Base-by-base conservation (phyloP, 2,113 vertebrate genomes). In the Scortum barcoo region DNA sequence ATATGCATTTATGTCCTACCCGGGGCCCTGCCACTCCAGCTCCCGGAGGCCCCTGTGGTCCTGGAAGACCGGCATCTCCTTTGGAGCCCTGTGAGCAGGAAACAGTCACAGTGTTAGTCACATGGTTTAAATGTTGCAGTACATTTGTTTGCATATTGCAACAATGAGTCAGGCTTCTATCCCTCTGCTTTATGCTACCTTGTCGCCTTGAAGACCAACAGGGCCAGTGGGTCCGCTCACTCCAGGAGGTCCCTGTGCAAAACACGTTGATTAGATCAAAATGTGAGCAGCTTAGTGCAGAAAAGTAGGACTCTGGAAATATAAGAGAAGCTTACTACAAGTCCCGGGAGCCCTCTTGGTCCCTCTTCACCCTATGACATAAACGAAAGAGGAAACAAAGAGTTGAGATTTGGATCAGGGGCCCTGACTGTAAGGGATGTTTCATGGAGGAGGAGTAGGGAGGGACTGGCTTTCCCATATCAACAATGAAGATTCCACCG, bases 211-310 rank as follows among this genome's bases (percentile, higher is more conserved):
- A 71, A 94, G 95, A 44, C 98, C 97, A 38, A 56, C 88, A 2
- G 95, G 93, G 78, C 97, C 98, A 0, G 92, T 82, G 2, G 19
- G 11, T 72, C 98, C 98, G 38, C 28, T 94, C 3, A 87, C 90
- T 90, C 97, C 97, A 0, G 87, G 81, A 11, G 92, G 81, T 20
- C 97, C 97, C 98, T 99, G 76, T 9, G 73, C 7, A 90, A 57
- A 72, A 80, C 69, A 19, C 33, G 50, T 12, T 36, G 22, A 78
- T 90, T 69, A 82, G 5, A 73, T 13, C 53, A 13, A 71, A 24
- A 54, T 7, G 33, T 11, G 1, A n/a, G n/a, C n/a, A n/a, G n/a
- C n/a, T n/a, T 3, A 46, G 5, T 14, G n/a, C 16, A 13, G 28
- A 76, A 58, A 60, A 26, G 19, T 1, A 30, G 9, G 16, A 56